Evolutionary conservation across 2,113 vertebrate genomes (phyloP).

Genomic region (Apistogramma diplotaenia): DNA sequence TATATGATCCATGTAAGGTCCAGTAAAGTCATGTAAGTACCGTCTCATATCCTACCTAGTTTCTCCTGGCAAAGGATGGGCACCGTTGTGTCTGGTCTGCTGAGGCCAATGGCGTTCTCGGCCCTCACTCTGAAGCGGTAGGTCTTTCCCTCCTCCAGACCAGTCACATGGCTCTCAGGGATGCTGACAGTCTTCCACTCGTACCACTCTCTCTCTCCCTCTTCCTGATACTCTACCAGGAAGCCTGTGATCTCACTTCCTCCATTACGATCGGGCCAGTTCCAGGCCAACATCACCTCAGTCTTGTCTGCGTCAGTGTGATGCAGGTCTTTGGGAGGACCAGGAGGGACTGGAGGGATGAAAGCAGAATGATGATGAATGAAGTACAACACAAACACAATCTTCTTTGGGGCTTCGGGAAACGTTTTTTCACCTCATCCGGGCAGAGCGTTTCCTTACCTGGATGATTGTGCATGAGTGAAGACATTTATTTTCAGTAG

Average conservation of each 20-base stretch:
- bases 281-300: constrained; percentile 95
- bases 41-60: constrained; percentile 79
- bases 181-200: constrained; percentile 94
- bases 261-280: constrained; percentile 94
- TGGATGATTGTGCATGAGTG: neutral
- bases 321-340: constrained; percentile 96
- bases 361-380: too few relatives aligned
- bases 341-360: constrained; percentile 86
- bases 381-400: neutral
- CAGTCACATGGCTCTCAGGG: constrained; percentile 91
- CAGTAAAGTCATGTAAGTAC: neutral
- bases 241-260: constrained; percentile 97
- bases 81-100: constrained; percentile 94
- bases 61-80: constrained; percentile 98
- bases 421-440: neutral
- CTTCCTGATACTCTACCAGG: constrained; percentile 96
- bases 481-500: too few relatives aligned
- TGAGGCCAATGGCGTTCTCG: constrained; percentile 91
- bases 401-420: neutral
- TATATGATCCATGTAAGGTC: neutral
- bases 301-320: constrained; percentile 95
- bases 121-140: constrained; percentile 96
- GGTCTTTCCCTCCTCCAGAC: constrained; percentile 91
- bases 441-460: neutral
- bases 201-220: constrained; percentile 89